A percentile compares a stretch with the other conserved stretches of the same genome.
Conservation (phyloP, 1,140 invertebrate genomes). For the Apolygus lucorum region DNA sequence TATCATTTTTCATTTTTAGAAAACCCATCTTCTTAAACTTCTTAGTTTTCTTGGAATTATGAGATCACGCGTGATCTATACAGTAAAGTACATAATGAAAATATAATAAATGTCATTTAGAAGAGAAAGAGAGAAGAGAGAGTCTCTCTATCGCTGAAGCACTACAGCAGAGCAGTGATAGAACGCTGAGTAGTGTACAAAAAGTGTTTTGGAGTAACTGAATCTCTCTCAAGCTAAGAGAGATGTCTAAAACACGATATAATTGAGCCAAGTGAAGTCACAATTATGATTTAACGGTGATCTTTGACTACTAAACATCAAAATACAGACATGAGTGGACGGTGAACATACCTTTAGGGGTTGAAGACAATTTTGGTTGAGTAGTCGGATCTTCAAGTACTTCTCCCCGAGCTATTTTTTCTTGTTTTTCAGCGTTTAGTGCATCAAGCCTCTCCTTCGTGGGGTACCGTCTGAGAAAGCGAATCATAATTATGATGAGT, state of each 20-base stretch:
- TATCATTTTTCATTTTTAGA: no score
- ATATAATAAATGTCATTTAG: no score
- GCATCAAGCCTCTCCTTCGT: slow-evolving; percentile 60
- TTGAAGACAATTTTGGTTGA: slow-evolving; percentile 3
- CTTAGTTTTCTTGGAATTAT: no score
- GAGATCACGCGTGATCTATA: no score
- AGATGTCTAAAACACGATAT: neutral
- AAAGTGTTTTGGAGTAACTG: neutral
- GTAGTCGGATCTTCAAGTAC: slow-evolving; percentile 36
- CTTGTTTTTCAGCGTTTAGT: slow-evolving; percentile 50
- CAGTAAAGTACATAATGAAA: no score
- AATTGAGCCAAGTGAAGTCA: neutral
- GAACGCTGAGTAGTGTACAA: neutral
- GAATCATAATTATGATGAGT: neutral
- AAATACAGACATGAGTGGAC: no score
- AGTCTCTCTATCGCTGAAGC: no score
- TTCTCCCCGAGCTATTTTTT: slow-evolving; percentile 59
- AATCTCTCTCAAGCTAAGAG: neutral
- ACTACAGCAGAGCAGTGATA: neutral
- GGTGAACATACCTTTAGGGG: neutral
- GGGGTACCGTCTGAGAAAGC: slow-evolving; percentile 42
- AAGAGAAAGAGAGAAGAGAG: no score
- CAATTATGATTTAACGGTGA: neutral
- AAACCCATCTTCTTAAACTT: no score
- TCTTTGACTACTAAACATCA: neutral